These are phyloP conservation scores for Agonopterix heracliana DNA, from an alignment of 2,888 invertebrate genomes.

Conservation along the genomic window DNA sequence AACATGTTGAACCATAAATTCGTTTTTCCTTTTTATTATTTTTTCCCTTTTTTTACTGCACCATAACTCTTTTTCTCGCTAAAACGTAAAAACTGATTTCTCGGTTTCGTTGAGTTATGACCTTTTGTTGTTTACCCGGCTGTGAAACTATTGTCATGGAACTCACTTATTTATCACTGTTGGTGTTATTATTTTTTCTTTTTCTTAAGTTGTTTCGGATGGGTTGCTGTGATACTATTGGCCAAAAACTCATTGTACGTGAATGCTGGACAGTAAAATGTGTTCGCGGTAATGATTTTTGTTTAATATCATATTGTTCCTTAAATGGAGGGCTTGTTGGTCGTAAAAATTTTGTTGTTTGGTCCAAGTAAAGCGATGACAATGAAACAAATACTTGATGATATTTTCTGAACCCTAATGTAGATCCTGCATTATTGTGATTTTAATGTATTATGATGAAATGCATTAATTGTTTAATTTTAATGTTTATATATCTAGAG, in stretches of 20 bases:
- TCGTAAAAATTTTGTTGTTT: slow-evolving; percentile 1
- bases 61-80: slow-evolving; percentile 32
- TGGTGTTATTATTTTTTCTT: too few relatives aligned
- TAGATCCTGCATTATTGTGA: too few relatives aligned
- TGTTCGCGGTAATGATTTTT: slow-evolving; percentile 43
- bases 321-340: slow-evolving; percentile 19
- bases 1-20: too few relatives aligned
- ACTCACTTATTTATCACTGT: slow-evolving; percentile 5
- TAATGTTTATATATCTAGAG: too few relatives aligned
- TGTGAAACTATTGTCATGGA: slow-evolving; percentile 7
- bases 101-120: slow-evolving; percentile 39
- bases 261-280: slow-evolving; percentile 1
- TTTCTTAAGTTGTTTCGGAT: too few relatives aligned
- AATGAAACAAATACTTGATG: too few relatives aligned
- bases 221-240: slow-evolving; percentile 2
- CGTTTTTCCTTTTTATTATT: slow-evolving; percentile 1
- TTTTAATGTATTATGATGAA: too few relatives aligned
- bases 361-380: not conserved
- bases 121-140: slow-evolving; percentile 25
- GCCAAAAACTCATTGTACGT: slow-evolving; percentile 30
- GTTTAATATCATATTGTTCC: slow-evolving; percentile 66
- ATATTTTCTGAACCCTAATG: too few relatives aligned
- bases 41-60: slow-evolving; percentile 15
- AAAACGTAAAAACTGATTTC: slow-evolving; percentile 39
- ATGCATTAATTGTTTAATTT: too few relatives aligned